Evolutionary conservation across 2,797 vertebrate genomes (phyloP), one percentile per base, ranked within the genome.

Genomic region (Myotis vivesi): DNA sequence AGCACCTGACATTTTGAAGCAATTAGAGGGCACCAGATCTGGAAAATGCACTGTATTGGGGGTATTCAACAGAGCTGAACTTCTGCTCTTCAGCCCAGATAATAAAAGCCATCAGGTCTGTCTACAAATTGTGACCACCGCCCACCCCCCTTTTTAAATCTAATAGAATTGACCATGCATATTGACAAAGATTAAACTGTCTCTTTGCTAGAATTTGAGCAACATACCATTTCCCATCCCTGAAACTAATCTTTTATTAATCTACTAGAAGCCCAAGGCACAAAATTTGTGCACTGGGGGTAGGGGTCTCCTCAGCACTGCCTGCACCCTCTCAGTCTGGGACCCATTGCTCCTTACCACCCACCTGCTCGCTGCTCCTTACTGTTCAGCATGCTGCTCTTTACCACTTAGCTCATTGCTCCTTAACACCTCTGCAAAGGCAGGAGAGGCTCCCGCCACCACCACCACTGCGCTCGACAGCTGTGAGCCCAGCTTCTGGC

Each of bases 1-100:
- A 95, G 51, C 23, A 75, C 64, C 94, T 96, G 97, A 92, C 96
- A 96, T 97, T 97, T 96, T 53, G 87, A 96, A 94, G 75, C 76
- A 94, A 97, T 96, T 94, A 96, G 86, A 94, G 46, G 86, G 79
- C 66, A 89, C 71, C 62, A 0, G 46, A 62, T 91, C 89, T 92
- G 66, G 85, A 77, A 96, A 89, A 69, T n/a, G 15, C 33, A 41
- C 20, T 79, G 23, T 53, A 2, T 59, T 59, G 44, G 73, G 23
- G 64, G 22, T 46, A 86, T 30, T 94, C 90, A 87, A 38, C 66
- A 91, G 90, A 92, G 87, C 79, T 95, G 89, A 95, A 89, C 92
- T 66, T 72, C 28, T 64, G 46, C 17, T 33, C 73, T 89, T 83
- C 22, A 15, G 55, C 71, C 46, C 79, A n/a, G 25, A 22, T 55